A percentile compares a stretch with the other conserved stretches of the same genome.
These are phyloP conservation scores for Brachypalpus laphriformis DNA, from an alignment of 2,888 invertebrate species.

Conservation along the genomic window DNA sequence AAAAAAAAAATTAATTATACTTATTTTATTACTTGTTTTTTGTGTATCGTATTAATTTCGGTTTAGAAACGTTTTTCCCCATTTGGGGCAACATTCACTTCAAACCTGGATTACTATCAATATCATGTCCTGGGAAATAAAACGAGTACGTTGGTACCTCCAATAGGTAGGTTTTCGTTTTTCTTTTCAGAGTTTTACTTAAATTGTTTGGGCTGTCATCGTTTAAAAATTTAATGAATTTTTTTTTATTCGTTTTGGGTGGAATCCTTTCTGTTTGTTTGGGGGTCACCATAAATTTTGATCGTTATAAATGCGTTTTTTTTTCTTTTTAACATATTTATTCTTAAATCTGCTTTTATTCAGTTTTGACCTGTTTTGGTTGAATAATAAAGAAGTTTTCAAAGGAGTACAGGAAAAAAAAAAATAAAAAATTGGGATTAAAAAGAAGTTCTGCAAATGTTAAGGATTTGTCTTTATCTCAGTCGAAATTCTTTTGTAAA, in stretches of 20 bases:
- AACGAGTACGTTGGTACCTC: slow-evolving; percentile 73
- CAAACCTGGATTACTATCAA: slow-evolving; percentile 77
- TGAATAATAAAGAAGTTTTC: not conserved
- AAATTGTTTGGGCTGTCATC: not conserved
- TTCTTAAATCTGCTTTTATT: slow-evolving; percentile 35
- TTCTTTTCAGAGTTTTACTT: not conserved
- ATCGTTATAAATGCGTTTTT: slow-evolving; percentile 12
- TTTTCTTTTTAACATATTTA: not conserved
- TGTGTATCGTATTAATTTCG: slow-evolving; percentile 15
- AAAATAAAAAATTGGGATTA: no score
- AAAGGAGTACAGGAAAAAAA: not conserved
- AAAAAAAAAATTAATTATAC: not conserved
- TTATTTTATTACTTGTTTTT: slow-evolving; percentile 1
- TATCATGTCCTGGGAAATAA: slow-evolving; percentile 75
- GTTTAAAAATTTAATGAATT: not conserved
- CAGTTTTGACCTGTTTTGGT: slow-evolving; percentile 18
- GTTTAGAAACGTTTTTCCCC: slow-evolving; percentile 11
- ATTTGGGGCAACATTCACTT: slow-evolving; percentile 19
- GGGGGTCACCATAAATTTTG: slow-evolving; percentile 20
- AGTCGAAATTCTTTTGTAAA: not conserved
- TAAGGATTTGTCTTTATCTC: not conserved
- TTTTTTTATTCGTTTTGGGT: not conserved
- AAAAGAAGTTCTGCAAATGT: no score
- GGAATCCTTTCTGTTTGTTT: slow-evolving; percentile 29
- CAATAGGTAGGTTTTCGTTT: slow-evolving; percentile 75